A percentile compares a stretch with the other conserved stretches of the same genome.
Evolutionary conservation across 2,888 invertebrate species (phyloP).

Genomic region (Pomacea canaliculata): DNA sequence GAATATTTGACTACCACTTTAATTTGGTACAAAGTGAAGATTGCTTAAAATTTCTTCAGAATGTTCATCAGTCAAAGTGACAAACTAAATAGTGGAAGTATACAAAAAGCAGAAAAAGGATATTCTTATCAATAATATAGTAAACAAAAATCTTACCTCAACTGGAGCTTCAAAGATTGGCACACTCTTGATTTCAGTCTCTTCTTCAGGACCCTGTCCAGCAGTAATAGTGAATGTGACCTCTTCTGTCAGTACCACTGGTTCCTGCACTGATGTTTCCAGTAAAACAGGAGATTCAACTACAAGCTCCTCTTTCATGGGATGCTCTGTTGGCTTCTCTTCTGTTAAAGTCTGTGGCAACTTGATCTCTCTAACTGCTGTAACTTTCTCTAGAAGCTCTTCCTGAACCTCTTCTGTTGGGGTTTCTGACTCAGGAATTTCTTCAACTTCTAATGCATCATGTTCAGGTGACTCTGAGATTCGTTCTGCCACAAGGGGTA

Average conservation of each 20-base stretch:
- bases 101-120: no score
- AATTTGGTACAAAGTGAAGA: not conserved
- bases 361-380: constrained; percentile 2
- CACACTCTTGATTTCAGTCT: constrained; percentile 23
- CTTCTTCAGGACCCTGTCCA: constrained; percentile 82
- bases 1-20: constrained; percentile 39
- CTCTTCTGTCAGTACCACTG: constrained; percentile 80
- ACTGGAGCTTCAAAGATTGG: constrained; percentile 20
- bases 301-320: not conserved
- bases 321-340: constrained; percentile 15
- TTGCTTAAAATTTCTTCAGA: no score
- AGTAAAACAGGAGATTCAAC: constrained; percentile 5
- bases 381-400: constrained; percentile 28
- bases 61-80: no score
- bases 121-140: no score
- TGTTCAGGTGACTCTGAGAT: constrained; percentile 39
- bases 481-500: constrained; percentile 43
- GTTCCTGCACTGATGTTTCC: constrained; percentile 29
- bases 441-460: constrained; percentile 33
- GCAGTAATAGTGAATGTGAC: constrained; percentile 92
- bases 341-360: constrained; percentile 5
- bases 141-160: constrained; percentile 14
- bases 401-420: constrained; percentile 29
- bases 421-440: constrained; percentile 23
- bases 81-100: no score